Conservation (phyloP, 2,113 vertebrate species). For the Rhineura floridana region DNA sequence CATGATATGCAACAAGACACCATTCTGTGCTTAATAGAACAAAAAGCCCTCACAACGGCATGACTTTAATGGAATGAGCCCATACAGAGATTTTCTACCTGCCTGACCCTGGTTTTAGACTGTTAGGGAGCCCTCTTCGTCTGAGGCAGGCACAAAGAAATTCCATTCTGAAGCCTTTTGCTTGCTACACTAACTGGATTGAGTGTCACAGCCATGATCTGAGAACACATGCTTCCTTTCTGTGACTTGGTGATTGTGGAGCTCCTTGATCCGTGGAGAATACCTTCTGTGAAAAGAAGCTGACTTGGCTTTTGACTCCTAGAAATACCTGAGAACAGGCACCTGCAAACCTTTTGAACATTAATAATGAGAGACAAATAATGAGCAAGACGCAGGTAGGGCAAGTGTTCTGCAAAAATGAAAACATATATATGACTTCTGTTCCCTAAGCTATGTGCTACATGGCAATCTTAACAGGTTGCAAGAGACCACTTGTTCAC, state of each 20-base stretch:
- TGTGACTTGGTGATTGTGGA: not conserved
- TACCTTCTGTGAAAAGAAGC: not conserved
- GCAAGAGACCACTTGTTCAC: conserved; percentile 5
- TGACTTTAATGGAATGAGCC: conserved; percentile 33
- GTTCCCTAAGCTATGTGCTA: not conserved
- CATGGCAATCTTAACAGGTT: not conserved
- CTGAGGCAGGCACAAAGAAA: conserved; percentile 29
- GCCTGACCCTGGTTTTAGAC: not conserved
- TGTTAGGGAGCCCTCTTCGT: conserved; percentile 32
- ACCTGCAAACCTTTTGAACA: not conserved
- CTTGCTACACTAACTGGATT: not conserved
- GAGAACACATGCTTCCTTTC: not conserved
- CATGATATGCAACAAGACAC: conserved; percentile 47
- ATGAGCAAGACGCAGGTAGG: not conserved
- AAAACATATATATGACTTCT: not conserved
- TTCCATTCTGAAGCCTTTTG: conserved; percentile 8
- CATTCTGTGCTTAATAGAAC: conserved; percentile 29
- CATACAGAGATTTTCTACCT: not conserved
- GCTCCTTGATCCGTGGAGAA: conserved; percentile 14
- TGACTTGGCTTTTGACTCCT: not conserved
- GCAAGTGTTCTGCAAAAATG: conserved; percentile 21
- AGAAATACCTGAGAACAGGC: conserved; percentile 11
- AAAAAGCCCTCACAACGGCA: conserved; percentile 31
- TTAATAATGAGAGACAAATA: not conserved
- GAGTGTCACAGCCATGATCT: not conserved